These are phyloP conservation scores for Argyresthia goedartella DNA, from an alignment of 2,888 invertebrate species.

Conservation along the genomic window DNA sequence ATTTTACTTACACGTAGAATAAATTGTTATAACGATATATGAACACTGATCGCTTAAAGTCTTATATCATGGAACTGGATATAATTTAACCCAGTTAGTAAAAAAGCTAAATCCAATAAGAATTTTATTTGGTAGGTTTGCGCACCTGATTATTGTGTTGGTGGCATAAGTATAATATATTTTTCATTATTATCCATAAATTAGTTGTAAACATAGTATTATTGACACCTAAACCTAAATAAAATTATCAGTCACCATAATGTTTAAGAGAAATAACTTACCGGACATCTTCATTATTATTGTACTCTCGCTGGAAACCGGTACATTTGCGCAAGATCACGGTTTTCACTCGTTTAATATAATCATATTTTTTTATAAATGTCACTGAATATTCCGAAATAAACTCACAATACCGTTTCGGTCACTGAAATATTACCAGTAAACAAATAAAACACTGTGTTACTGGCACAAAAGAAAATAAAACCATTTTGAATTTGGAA, in stretches of 20 bases:
- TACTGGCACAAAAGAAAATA: conserved; percentile 1
- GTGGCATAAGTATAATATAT: too few relatives aligned
- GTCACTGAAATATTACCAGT: neutral
- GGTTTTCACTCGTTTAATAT: neutral
- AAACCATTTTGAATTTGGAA: neutral
- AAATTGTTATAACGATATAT: too few relatives aligned
- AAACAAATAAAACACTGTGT: neutral
- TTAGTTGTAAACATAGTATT: too few relatives aligned
- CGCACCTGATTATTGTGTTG: too few relatives aligned
- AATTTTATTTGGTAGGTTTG: neutral
- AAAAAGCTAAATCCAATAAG: neutral
- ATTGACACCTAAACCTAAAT: too few relatives aligned
- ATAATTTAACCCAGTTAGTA: neutral
- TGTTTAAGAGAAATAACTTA: conserved; percentile 33
- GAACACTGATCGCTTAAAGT: too few relatives aligned
- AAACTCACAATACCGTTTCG: neutral
- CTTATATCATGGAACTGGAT: neutral
- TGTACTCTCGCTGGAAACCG: neutral
- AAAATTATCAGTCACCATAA: too few relatives aligned
- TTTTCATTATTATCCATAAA: too few relatives aligned
- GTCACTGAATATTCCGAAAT: too few relatives aligned
- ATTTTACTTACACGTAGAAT: too few relatives aligned
- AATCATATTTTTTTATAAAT: neutral
- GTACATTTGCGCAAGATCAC: neutral
- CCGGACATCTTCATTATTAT: conserved; percentile 63